Evolutionary conservation across 2,797 vertebrate genomes (phyloP), one percentile per base, ranked within the genome.

Genomic region (Ammospiza maritima): DNA sequence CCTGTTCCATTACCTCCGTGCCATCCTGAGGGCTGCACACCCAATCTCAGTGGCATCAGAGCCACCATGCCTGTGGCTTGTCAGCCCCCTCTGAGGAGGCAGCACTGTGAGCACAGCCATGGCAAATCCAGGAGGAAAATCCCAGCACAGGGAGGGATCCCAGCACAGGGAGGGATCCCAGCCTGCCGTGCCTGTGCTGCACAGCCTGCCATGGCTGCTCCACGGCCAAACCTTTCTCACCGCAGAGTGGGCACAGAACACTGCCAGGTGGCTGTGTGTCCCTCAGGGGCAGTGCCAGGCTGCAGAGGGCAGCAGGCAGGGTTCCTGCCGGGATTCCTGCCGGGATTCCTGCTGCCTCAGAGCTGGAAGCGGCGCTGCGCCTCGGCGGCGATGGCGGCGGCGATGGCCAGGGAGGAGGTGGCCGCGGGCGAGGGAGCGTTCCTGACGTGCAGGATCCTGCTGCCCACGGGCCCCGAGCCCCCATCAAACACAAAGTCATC

Each of bases 401-500:
- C 99, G 30, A 99, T 99, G 89, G 99, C 99, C 5, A 99, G 98
- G 27, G 99, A 99, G 60, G 99, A 99, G 77, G 99, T 99, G 29
- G 99, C 99, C 0, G 99, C 99, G 0, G 99, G 99, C 2, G 99
- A 99, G 5, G 99, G 99, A 5, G 99, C 99, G 5, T 99, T 99
- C 50, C 99, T 98, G 85, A 99, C 98, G 1, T 99, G 99, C 45
- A 99, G 98, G 69, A 99, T 97, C 5, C 98, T 97, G 42, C 98
- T 97, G 34, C 98, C 98, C 11, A 99, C 95, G 3, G 97, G 97
- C 6, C 99, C 99, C 0, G 96, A 70, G 22, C 99, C 99, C 7
- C 98, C 98, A 3, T 99, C 99, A 21, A 99, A 99, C 61, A 99
- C 99, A 70, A 99, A 99, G 92, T 99, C 99, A 17, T 99, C 99